Evolutionary conservation across 2,888 invertebrate genomes (phyloP).

Genomic region (Conomelus anceps): DNA sequence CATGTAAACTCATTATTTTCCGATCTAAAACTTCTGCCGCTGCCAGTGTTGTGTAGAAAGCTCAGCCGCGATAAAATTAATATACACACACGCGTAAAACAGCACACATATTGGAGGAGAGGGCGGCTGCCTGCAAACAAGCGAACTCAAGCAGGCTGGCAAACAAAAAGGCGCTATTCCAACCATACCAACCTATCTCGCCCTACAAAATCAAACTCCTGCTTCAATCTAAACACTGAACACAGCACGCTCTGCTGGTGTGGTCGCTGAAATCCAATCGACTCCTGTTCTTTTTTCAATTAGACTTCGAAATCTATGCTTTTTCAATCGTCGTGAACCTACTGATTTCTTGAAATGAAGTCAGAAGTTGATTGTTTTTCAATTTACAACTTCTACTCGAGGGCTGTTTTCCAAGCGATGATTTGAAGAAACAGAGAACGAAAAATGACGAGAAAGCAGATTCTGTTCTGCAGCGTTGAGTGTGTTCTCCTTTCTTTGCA

Average conservation of each 20-base stretch:
- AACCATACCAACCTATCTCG: not conserved
- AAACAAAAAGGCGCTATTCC: not conserved
- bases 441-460: too few species aligned
- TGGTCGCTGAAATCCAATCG: not conserved
- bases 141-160: not conserved
- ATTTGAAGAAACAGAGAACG: not conserved
- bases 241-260: too few species aligned
- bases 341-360: not conserved
- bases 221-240: not conserved
- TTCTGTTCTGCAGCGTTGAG: too few species aligned
- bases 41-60: not conserved
- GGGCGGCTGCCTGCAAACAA: not conserved
- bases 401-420: not conserved
- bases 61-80: not conserved
- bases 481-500: too few species aligned
- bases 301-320: not conserved
- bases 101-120: not conserved
- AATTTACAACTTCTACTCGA: not conserved
- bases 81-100: not conserved
- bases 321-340: not conserved
- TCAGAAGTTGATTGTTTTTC: not conserved
- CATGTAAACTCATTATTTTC: slow-evolving; percentile 7
- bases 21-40: slow-evolving; percentile 1
- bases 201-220: not conserved
- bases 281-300: not conserved